Evolutionary conservation across 2,797 vertebrate genomes (phyloP).

Genomic region (Chromobotia macracanthus): DNA sequence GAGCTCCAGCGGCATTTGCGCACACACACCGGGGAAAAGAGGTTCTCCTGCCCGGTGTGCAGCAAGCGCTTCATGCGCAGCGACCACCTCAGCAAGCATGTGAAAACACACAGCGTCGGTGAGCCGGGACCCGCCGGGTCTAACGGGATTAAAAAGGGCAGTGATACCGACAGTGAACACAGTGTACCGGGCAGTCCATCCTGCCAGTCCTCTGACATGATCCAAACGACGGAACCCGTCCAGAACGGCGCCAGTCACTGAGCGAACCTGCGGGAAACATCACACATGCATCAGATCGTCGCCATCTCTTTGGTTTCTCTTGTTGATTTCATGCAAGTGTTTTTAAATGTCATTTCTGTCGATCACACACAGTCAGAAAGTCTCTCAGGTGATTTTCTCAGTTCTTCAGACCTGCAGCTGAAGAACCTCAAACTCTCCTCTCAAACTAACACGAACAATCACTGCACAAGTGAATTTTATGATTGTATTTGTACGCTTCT

Average conservation of each 20-base stretch:
- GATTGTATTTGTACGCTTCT: neutral
- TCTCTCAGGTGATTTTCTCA: conserved; percentile 7
- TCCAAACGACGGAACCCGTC: conserved; percentile 70
- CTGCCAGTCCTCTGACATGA: conserved; percentile 82
- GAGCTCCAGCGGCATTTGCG: conserved; percentile 91
- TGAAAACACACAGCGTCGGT: conserved; percentile 84
- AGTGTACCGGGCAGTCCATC: conserved; percentile 83
- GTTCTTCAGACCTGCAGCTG: neutral
- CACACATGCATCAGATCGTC: conserved; percentile 45
- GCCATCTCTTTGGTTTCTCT: neutral
- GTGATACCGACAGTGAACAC: conserved; percentile 89
- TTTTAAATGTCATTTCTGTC: neutral
- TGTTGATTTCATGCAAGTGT: neutral
- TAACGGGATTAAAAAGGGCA: conserved; percentile 79
- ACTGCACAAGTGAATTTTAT: no score
- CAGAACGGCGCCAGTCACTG: conserved; percentile 65
- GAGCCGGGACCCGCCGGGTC: conserved; percentile 59
- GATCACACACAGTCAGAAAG: conserved; percentile 3
- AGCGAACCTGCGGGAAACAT: conserved; percentile 43
- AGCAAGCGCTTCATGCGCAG: conserved; percentile 93
- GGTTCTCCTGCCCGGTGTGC: conserved; percentile 87
- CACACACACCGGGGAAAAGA: conserved; percentile 93
- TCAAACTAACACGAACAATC: no score
- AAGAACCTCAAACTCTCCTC: neutral
- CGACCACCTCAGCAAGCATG: conserved; percentile 91